Conservation (phyloP, 37 sponge, comb jelly and placozoan genomes). For the Aphrocallistes beatrix region DNA sequence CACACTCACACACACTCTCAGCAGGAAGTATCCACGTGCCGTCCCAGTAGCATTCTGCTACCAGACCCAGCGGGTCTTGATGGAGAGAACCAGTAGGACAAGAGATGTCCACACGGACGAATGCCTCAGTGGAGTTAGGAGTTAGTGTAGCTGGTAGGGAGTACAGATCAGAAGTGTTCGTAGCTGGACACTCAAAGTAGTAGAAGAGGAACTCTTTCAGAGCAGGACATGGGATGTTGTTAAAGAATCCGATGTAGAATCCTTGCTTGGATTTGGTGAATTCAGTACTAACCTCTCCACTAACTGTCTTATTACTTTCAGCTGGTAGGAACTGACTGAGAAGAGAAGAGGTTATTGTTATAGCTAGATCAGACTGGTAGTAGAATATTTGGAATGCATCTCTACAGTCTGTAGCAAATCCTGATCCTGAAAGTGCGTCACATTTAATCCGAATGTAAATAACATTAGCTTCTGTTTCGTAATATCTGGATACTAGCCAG, state of each 20-base stretch:
- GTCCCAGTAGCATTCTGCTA: slow-evolving; percentile 1
- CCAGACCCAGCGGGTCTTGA: background rate
- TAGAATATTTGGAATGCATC: background rate
- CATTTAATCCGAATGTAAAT: background rate
- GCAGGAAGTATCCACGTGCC: background rate
- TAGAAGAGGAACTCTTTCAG: slow-evolving; percentile 3
- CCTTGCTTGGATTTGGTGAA: background rate
- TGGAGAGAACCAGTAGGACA: background rate
- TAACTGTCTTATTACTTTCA: background rate
- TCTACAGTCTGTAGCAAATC: background rate
- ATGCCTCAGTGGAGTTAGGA: background rate
- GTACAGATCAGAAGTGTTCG: background rate
- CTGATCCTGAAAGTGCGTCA: background rate
- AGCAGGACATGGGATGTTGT: background rate
- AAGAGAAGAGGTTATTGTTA: background rate
- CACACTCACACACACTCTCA: background rate
- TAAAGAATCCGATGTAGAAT: background rate
- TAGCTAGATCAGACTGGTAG: slow-evolving; percentile 14
- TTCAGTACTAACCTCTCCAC: background rate
- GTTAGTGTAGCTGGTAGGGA: background rate
- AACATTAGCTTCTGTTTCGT: background rate
- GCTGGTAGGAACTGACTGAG: background rate
- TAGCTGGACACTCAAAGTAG: background rate
- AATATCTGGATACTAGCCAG: background rate
- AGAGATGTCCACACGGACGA: background rate